Conservation (phyloP, 2,797 vertebrate genomes). For the Carapus acus region DNA sequence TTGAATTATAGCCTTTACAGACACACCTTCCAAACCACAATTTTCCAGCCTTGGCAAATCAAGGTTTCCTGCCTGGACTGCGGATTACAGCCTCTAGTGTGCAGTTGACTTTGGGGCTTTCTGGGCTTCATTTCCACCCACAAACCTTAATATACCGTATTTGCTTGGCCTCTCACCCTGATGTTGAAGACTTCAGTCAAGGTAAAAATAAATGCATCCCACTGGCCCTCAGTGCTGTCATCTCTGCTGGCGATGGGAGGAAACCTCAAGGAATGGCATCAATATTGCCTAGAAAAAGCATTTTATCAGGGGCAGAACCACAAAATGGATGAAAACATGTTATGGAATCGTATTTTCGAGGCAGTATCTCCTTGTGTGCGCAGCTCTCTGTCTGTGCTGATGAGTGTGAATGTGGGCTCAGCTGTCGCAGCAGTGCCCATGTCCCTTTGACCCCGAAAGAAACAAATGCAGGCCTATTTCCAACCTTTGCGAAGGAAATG, state of each 20-base stretch:
- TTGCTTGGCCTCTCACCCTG: conserved; percentile 41
- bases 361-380: conserved; percentile 29
- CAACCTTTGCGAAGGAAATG: too few species aligned
- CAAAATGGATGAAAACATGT: conserved; percentile 46
- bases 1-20: conserved; percentile 23
- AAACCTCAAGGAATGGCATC: conserved; percentile 51
- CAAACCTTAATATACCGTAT: conserved; percentile 33
- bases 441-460: conserved; percentile 10
- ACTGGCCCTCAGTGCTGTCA: conserved; percentile 35
- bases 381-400: conserved; percentile 24
- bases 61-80: conserved; percentile 14
- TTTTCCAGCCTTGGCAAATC: conserved; percentile 16
- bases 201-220: conserved; percentile 46
- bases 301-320: conserved; percentile 43
- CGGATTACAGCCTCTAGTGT: conserved; percentile 19
- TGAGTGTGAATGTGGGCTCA: conserved; percentile 28
- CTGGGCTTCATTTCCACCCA: conserved; percentile 30
- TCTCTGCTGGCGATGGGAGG: conserved; percentile 42
- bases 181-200: conserved; percentile 37
- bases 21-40: conserved; percentile 13
- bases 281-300: conserved; percentile 43
- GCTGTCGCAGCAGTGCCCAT: conserved; percentile 18
- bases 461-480: too few species aligned
- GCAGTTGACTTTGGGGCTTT: conserved; percentile 13
- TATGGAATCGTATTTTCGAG: conserved; percentile 46